Conservation (phyloP, 1,140 invertebrate species). For the Aethina tumida region DNA sequence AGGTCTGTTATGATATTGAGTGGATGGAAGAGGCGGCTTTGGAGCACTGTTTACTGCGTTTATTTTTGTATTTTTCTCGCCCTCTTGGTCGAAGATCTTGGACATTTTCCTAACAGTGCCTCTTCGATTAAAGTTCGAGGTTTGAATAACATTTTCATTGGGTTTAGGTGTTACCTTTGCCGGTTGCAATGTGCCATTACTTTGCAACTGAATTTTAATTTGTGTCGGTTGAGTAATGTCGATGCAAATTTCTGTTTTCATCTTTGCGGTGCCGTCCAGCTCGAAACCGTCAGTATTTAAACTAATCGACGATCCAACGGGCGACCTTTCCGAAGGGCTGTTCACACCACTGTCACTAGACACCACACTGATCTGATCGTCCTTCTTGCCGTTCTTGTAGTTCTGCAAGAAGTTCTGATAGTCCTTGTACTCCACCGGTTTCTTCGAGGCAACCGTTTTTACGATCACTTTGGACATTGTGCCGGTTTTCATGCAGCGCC, state of each 20-base stretch:
- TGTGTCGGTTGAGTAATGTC: background rate
- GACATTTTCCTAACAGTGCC: no score
- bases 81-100: no score
- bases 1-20: no score
- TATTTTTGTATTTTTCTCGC: no score
- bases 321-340: conserved; percentile 12
- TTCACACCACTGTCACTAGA: conserved; percentile 20
- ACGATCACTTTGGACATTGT: conserved; percentile 18
- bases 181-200: no score
- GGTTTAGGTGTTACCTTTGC: no score
- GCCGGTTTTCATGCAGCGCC: background rate
- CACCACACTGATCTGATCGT: conserved; percentile 16
- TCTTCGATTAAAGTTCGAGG: no score
- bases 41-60: no score
- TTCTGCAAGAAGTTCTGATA: conserved; percentile 26
- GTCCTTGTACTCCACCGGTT: conserved; percentile 23
- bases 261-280: conserved; percentile 4
- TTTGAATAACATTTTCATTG: no score
- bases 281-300: conserved; percentile 15
- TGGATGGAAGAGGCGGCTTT: no score
- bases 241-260: no score
- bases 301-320: conserved; percentile 16
- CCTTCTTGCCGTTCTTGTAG: conserved; percentile 23
- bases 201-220: no score
- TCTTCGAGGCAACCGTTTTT: conserved; percentile 12